Evolutionary conservation across 2,113 vertebrate species (phyloP), one percentile per base, ranked within the genome.

Genomic region (Poeciliopsis retropinna): DNA sequence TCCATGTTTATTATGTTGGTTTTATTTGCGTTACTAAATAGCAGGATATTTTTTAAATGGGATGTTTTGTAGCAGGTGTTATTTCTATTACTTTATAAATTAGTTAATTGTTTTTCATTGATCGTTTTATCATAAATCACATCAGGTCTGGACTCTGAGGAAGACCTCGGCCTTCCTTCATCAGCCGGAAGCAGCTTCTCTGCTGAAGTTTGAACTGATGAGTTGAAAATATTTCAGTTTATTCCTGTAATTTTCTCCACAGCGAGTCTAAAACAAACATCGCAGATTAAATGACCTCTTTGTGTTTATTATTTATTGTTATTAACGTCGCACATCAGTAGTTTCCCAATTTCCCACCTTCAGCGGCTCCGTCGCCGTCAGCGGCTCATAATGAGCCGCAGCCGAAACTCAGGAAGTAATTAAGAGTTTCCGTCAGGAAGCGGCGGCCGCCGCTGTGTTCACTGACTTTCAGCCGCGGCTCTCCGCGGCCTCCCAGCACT

Each of bases 301-400:
- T 94, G 91, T 96, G 95, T 96, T 96, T 95, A 95, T 95, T 92
- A 93, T 95, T 94, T 93, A 92, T 90, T 88, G 91, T 93, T 95
- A 91, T 92, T 80, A 78, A 76, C 78, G 96, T 95, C 93, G 94
- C 96, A 95, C 93, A 93, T 94, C 94, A 95, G 73, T 88, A 94
- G 81, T 89, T 95, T 94, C 92, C 72, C 90, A 93, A 94, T 96
- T 95, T 93, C 79, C 77, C 5, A 62, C 83, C 37, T 94, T 87
- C 92, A 82, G 32, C 87, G 83, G 70, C 79, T 77, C 86, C 32
- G 83, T 86, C 91, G 94, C 96, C 96, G 90, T 92, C 88, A 97
- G 95, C 92, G 84, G 81, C 61, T 15, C 65, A 19, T 84, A 83
- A 87, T 88, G 64, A 85, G 74, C 64, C 68, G 76, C 78, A 78